A percentile compares a stretch with the other conserved stretches of the same genome.
These are phyloP conservation scores for Heloderma charlesbogerti DNA, from an alignment of 2,113 vertebrate genomes.

Conservation along the genomic window DNA sequence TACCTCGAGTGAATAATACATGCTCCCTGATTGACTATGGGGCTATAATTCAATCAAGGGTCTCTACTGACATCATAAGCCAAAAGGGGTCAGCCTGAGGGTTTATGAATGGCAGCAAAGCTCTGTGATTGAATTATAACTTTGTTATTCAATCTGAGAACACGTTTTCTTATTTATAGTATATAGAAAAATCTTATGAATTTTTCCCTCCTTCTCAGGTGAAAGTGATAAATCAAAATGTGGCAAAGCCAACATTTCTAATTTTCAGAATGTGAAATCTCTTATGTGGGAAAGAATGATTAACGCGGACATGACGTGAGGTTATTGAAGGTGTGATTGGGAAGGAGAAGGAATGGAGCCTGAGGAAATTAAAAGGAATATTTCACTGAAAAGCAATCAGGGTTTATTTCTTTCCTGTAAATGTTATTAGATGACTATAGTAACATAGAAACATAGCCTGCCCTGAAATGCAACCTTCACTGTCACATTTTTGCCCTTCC, in stretches of 20 bases:
- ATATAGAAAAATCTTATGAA: slow-evolving; percentile 56
- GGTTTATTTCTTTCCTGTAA: slow-evolving; percentile 51
- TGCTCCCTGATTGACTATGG: slow-evolving; percentile 57
- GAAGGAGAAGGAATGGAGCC: slow-evolving; percentile 53
- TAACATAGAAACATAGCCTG: slow-evolving; percentile 63
- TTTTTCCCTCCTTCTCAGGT: slow-evolving; percentile 50
- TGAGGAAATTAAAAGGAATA: slow-evolving; percentile 70
- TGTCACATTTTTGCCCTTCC: slow-evolving; percentile 13
- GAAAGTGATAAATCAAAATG: slow-evolving; percentile 70
- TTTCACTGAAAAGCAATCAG: slow-evolving; percentile 70
- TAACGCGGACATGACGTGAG: slow-evolving; percentile 56
- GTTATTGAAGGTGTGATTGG: slow-evolving; percentile 67
- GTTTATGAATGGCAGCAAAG: slow-evolving; percentile 70
- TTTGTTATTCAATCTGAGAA: slow-evolving; percentile 64
- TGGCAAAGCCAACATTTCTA: slow-evolving; percentile 69
- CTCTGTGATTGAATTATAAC: slow-evolving; percentile 64
- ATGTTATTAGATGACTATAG: slow-evolving; percentile 73
- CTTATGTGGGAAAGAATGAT: slow-evolving; percentile 61
- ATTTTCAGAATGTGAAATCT: slow-evolving; percentile 70
- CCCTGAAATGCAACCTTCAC: slow-evolving; percentile 28
- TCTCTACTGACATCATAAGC: slow-evolving; percentile 42
- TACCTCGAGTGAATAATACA: slow-evolving; percentile 53
- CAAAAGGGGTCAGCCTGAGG: slow-evolving; percentile 56
- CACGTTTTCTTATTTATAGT: slow-evolving; percentile 71
- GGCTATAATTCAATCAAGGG: slow-evolving; percentile 59